phyloP scores from a whole-genome alignment of 1,140 invertebrate species.

The Monochamus saltuarius region DNA sequence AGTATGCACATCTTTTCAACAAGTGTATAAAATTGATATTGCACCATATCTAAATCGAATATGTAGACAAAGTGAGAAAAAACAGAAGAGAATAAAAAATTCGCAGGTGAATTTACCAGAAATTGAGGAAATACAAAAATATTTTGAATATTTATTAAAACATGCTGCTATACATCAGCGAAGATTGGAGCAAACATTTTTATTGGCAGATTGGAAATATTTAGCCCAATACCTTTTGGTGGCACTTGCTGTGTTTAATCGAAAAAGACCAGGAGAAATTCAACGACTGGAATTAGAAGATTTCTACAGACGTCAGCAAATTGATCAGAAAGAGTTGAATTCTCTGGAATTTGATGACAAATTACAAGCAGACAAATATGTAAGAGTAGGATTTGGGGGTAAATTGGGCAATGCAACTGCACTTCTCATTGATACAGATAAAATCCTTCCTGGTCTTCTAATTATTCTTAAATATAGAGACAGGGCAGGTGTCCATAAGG shows the following conservation, averaged over 20 bases:
- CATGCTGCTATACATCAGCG: neutral
- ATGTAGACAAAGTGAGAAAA: conserved; percentile 5
- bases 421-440: conserved; percentile 1
- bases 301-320: neutral
- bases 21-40: neutral
- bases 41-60: conserved; percentile 7
- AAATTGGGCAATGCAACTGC: conserved; percentile 8
- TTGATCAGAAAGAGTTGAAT: conserved; percentile 1
- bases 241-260: conserved; percentile 6
- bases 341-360: neutral
- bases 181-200: neutral
- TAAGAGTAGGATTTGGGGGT: conserved; percentile 1
- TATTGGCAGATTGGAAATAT: conserved; percentile 6
- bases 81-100: neutral
- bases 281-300: conserved; percentile 9
- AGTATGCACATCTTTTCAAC: neutral
- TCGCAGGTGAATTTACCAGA: neutral
- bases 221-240: conserved; percentile 4
- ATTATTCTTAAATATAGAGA: conserved; percentile 1
- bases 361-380: conserved; percentile 7
- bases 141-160: conserved; percentile 10
- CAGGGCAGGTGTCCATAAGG: conserved; percentile 3
- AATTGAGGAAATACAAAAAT: neutral
- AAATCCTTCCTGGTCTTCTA: conserved; percentile 1
- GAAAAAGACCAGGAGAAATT: conserved; percentile 7